A percentile compares a stretch with the other conserved stretches of the same genome.
phyloP scores from a whole-genome alignment of 2,113 vertebrate genomes.

The Lutjanus erythropterus region DNA sequence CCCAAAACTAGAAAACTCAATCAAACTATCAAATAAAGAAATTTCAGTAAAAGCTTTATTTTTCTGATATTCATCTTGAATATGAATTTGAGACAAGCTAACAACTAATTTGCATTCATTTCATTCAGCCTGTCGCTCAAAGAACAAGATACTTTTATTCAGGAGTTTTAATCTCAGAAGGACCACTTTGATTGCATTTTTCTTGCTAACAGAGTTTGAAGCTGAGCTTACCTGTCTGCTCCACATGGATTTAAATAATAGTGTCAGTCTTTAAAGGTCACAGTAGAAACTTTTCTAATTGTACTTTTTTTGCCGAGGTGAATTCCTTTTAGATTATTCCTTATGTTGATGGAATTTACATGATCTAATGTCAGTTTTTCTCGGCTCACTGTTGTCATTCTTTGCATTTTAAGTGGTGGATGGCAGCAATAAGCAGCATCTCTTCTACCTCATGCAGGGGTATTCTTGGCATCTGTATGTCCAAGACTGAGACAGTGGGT shows the following conservation, averaged over 20 bases:
- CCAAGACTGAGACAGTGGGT: neutral
- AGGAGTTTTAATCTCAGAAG: neutral
- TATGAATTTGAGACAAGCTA: neutral
- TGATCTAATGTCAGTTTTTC: neutral
- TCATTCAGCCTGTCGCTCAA: neutral
- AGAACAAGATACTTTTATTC: neutral
- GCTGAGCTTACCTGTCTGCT: neutral
- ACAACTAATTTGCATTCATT: neutral
- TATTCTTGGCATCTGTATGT: neutral
- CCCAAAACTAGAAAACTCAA: slow-evolving; percentile 14
- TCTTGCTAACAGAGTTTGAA: neutral
- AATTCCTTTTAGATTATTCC: neutral
- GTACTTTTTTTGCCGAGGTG: neutral
- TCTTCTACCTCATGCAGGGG: neutral
- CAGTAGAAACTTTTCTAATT: neutral
- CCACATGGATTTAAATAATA: neutral
- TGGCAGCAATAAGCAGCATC: neutral
- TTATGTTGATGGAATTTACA: neutral
- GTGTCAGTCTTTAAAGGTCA: neutral
- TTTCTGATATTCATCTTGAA: neutral
- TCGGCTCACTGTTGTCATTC: neutral
- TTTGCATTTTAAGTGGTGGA: neutral
- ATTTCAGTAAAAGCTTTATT: neutral
- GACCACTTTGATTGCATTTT: too few species aligned
- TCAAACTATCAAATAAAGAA: slow-evolving; percentile 1